Conservation (phyloP, 1,140 invertebrate species). For the Drosophila azteca region DNA sequence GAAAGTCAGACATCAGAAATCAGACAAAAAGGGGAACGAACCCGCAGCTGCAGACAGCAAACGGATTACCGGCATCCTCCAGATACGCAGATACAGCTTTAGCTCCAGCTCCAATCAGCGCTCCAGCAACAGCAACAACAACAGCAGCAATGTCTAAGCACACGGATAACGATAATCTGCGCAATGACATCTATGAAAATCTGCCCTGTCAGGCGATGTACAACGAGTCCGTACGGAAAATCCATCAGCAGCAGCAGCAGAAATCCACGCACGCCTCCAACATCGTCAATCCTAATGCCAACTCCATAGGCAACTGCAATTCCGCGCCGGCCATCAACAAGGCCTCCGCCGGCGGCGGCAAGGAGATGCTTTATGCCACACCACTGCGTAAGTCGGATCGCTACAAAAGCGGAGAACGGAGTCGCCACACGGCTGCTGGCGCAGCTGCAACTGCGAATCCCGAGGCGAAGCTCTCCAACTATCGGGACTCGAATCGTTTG, state of each 20-base stretch:
- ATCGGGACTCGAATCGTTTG: constrained; percentile 69
- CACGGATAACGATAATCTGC: constrained; percentile 81
- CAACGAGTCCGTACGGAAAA: constrained; percentile 82
- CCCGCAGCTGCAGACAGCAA: constrained; percentile 26
- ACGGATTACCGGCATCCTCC: constrained; percentile 59
- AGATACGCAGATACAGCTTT: constrained; percentile 12
- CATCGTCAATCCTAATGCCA: constrained; percentile 68
- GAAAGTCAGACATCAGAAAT: constrained; percentile 5
- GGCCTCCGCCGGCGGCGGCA: constrained; percentile 43
- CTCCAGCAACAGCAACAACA: constrained; percentile 6
- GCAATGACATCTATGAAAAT: constrained; percentile 83
- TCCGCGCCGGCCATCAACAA: constrained; percentile 49
- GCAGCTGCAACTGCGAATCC: constrained; percentile 2
- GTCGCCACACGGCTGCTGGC: constrained; percentile 42
- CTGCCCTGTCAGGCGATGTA: constrained; percentile 83
- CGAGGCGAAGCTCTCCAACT: constrained; percentile 71
- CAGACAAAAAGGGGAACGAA: constrained; percentile 36
- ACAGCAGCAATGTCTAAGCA: constrained; percentile 77
- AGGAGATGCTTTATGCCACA: constrained; percentile 83
- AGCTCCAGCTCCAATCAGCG: constrained; percentile 16
- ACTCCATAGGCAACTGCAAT: constrained; percentile 65
- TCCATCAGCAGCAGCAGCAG: constrained; percentile 76
- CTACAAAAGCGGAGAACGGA: constrained; percentile 79
- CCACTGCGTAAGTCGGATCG: constrained; percentile 82
- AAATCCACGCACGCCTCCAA: constrained; percentile 44